A percentile compares a stretch with the other conserved stretches of the same genome.
Evolutionary conservation across 1,140 invertebrate genomes (phyloP).

Genomic region (Lordiphosa clarofinis): DNA sequence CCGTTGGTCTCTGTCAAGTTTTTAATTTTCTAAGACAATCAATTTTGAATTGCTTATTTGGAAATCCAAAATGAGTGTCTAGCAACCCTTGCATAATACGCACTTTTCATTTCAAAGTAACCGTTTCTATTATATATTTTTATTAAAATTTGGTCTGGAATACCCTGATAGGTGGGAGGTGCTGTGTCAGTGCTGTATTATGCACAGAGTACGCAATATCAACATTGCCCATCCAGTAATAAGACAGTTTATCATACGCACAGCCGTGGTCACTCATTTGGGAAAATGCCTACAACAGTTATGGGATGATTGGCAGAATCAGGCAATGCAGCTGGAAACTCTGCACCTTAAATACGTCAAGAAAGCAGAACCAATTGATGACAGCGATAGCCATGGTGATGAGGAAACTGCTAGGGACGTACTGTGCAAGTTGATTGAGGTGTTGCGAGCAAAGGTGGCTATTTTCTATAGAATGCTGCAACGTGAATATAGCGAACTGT

Average conservation of each 20-base stretch:
- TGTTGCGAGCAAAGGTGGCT: slow-evolving; percentile 13
- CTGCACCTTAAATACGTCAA: neutral
- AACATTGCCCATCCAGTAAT: slow-evolving; percentile 48
- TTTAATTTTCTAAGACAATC: no score
- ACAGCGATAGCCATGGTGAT: neutral
- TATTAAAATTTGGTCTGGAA: slow-evolving; percentile 1
- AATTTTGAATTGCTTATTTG: no score
- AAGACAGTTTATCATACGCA: slow-evolving; percentile 54
- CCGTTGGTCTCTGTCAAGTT: no score
- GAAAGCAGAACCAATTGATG: neutral
- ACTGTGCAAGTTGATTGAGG: slow-evolving; percentile 14
- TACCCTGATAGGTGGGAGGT: neutral
- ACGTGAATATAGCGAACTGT: slow-evolving; percentile 48
- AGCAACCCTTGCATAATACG: slow-evolving; percentile 6
- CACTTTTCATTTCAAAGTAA: neutral
- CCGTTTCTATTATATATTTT: neutral
- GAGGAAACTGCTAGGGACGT: neutral
- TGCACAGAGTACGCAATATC: slow-evolving; percentile 32
- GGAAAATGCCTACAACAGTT: slow-evolving; percentile 44
- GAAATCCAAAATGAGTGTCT: neutral
- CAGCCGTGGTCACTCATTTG: slow-evolving; percentile 47
- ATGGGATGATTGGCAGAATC: slow-evolving; percentile 47
- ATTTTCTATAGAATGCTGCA: slow-evolving; percentile 29
- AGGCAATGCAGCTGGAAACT: slow-evolving; percentile 11
- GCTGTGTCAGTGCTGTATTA: slow-evolving; percentile 16